Base-by-base conservation (phyloP, 2,113 vertebrate genomes). In the Phainopepla nitens region DNA sequence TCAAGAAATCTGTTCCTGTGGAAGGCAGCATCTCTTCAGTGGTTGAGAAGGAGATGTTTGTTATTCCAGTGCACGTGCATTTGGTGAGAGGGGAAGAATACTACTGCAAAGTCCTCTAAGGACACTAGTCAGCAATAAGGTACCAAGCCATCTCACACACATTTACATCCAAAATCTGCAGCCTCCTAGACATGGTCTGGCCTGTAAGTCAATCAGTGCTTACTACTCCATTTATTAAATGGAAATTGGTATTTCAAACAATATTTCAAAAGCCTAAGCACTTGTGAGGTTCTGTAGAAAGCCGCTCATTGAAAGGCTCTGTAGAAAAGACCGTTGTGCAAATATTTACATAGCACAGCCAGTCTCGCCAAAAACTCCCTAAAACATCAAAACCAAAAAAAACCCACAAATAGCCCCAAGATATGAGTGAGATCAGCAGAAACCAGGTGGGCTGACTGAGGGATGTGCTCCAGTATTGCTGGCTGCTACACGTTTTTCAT, bases 321-420 rank as follows among this genome's bases (percentile, higher is more conserved):
- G 16, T 35, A 65, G 14, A 45, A 73, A 60, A 61, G 53, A 80
- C n/a, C 24, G 91, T 7, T 49, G 13, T 61, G 77, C 71, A 93
- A 87, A 95, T 93, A 94, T 92, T 71, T 92, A 95, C 44, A n/a
- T 15, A 61, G 78, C 49, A 95, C 36, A 97, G 36, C 56, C 35
- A 54, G 13, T 58, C 15, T 65, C 56, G 9, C 4, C 14, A 53
- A 60, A 44, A 50, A 51, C 7, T 1, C 6, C 35, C 3, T 3
- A 57, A 17, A 42, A 7, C 2, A 12, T 14, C 27, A 39, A 66
- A 81, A 10, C 9, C 0, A 1, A 86, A 44, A 20, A 64, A 22
- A 80, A 36, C 9, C 39, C 25, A 19, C 23, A 50, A 42, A 64
- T 56, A 64, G 2, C 4, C 22, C 18, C 24, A 75, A 53, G 17